A percentile compares a stretch with the other conserved stretches of the same genome.
Conservation (phyloP, 1,140 invertebrate species). For the Drosophila kikkawai region DNA sequence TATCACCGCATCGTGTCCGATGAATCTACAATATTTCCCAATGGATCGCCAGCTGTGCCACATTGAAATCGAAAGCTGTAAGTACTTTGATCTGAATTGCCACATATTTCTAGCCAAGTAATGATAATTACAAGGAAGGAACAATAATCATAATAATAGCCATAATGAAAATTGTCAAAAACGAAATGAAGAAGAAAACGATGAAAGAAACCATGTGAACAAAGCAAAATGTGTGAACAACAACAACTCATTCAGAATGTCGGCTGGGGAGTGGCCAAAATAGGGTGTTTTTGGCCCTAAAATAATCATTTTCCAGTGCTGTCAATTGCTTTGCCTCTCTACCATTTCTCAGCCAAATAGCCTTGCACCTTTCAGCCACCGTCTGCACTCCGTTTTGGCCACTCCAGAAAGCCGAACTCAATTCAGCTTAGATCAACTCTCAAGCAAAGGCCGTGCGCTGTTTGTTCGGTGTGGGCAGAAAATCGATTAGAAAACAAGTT, state of each 20-base stretch:
- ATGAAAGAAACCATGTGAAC: constrained; percentile 39
- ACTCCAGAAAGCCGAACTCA: constrained; percentile 35
- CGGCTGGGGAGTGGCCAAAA: constrained; percentile 58
- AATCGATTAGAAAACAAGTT: constrained; percentile 35
- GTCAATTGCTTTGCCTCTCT: constrained; percentile 29
- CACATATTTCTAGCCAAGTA: constrained; percentile 18
- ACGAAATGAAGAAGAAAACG: neutral
- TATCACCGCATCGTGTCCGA: constrained; percentile 98
- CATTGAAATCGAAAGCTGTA: constrained; percentile 99
- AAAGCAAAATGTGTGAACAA: constrained; percentile 50
- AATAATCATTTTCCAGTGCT: constrained; percentile 12
- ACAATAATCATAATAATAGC: constrained; percentile 26
- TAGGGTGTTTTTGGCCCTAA: constrained; percentile 36
- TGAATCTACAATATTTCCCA: constrained; percentile 98
- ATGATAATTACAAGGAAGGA: constrained; percentile 16
- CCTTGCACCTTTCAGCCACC: constrained; percentile 38
- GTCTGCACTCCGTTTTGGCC: constrained; percentile 57
- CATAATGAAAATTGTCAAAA: constrained; percentile 50
- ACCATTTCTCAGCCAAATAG: constrained; percentile 16
- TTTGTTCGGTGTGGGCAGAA: constrained; percentile 81
- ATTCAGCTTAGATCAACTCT: constrained; percentile 31
- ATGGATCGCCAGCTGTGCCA: constrained; percentile 98
- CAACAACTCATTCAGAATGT: constrained; percentile 80
- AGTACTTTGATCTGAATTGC: constrained; percentile 87
- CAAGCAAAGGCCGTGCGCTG: constrained; percentile 76